Evolutionary conservation across 2,797 vertebrate genomes (phyloP), one percentile per base, ranked within the genome.

Genomic region (Coilia nasus): DNA sequence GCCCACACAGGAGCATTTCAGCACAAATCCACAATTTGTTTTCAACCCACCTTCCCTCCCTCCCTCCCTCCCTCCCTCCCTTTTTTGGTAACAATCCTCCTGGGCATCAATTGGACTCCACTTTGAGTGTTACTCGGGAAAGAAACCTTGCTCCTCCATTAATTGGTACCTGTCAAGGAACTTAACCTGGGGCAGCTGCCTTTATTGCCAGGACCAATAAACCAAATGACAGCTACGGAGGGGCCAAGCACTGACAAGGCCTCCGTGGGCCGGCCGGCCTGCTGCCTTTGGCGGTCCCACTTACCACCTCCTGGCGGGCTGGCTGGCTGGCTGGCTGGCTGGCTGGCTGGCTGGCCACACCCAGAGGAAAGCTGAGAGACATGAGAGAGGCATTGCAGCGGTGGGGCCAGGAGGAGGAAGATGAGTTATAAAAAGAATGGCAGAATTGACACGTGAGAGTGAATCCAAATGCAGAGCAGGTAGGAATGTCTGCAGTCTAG

Each of bases 401-500:
- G 23, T 17, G 31, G 14, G 28, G 67, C 71, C 35, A 78, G 71
- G 19, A 9, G 31, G 71, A 78, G 71, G 1, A 31, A 2, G 17
- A 41, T 17, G 71, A 44, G 71, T 35, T 78, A 78, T 78, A 78
- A 78, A 78, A 78, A 44, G 71, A 31, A 71, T 17, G 28, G 64
- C 64, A 31, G 71, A 7, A 31, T 2, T 78, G 71, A 78, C 71
- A 78, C 15, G 35, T 78, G 71, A 78, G 35, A 78, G 35, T 78
- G 35, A 78, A 31, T 44, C 71, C 71, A 78, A 78, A 78, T 78
- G 44, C 71, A 78, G 71, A 41, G 14, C 71, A 78, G 71, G 71
- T 78, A 78, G 35, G 71, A 75, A 75, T 75, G 67, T 75, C 67
- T 75, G 67, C 41, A 15, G 71, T 78, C 35, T 78, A 44, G 71